Evolutionary conservation across 2,888 invertebrate genomes (phyloP).

Genomic region (Synanthedon tipuliformis): DNA sequence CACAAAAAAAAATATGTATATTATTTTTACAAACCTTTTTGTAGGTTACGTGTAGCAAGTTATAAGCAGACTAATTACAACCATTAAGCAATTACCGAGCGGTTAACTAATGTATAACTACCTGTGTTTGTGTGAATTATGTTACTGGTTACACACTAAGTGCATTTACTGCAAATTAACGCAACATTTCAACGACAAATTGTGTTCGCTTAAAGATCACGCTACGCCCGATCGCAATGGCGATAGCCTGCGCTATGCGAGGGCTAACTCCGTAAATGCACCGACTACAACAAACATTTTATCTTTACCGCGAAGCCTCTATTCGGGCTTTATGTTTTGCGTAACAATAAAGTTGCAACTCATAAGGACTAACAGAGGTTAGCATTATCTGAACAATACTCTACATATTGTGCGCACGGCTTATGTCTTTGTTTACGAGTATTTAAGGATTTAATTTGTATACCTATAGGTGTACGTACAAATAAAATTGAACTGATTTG

Average conservation of each 20-base stretch:
- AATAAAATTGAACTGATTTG: too few species aligned
- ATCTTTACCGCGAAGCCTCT: slow-evolving; percentile 9
- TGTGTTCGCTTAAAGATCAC: slow-evolving; percentile 16
- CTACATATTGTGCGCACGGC: too few species aligned
- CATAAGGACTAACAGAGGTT: slow-evolving; percentile 10
- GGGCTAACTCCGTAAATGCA: slow-evolving; percentile 14
- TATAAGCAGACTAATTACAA: too few species aligned
- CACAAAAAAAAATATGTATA: too few species aligned
- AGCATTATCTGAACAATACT: too few species aligned
- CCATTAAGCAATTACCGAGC: too few species aligned
- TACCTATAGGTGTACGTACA: too few species aligned
- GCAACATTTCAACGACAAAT: slow-evolving; percentile 20
- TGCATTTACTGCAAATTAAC: slow-evolving; percentile 10
- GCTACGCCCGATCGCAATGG: slow-evolving; percentile 11
- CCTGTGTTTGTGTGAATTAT: background rate
- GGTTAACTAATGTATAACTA: too few species aligned
- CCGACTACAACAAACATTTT: slow-evolving; percentile 10
- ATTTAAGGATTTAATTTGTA: too few species aligned
- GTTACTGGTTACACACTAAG: slow-evolving; percentile 1
- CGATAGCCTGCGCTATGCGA: slow-evolving; percentile 10
- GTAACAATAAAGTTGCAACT: slow-evolving; percentile 24
- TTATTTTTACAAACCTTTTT: too few species aligned
- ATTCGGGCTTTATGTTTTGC: slow-evolving; percentile 10
- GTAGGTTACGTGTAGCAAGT: too few species aligned
- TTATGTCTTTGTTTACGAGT: too few species aligned